A percentile compares a stretch with the other conserved stretches of the same genome.
These are phyloP conservation scores for Poecile montanus DNA, from an alignment of 2,797 vertebrate genomes.

Conservation along the genomic window DNA sequence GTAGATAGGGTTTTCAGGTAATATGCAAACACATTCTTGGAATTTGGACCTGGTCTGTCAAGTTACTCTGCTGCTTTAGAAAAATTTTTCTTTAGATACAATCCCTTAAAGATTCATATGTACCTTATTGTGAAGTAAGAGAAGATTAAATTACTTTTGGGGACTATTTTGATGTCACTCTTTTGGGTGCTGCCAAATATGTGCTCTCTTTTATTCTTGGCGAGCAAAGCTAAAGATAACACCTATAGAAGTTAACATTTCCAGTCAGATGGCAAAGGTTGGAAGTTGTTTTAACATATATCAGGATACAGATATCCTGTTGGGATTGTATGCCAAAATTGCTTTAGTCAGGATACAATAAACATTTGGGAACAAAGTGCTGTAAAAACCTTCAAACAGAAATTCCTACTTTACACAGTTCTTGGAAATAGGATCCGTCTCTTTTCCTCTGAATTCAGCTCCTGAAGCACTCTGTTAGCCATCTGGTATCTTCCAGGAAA, in stretches of 20 bases:
- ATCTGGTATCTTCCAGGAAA: constrained; percentile 44
- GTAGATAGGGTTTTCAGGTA: neutral
- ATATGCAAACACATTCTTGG: neutral
- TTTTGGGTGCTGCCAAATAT: neutral
- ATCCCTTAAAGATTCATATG: neutral
- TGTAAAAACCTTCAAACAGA: constrained; percentile 34
- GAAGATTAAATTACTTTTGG: neutral
- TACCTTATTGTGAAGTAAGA: neutral
- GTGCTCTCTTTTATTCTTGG: neutral
- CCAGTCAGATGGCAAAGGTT: neutral
- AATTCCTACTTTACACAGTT: neutral
- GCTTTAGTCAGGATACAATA: neutral
- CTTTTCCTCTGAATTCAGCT: constrained; percentile 21
- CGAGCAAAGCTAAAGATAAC: neutral
- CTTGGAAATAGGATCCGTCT: constrained; percentile 2
- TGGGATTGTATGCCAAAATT: neutral
- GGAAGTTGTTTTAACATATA: neutral
- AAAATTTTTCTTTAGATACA: neutral
- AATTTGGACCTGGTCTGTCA: neutral
- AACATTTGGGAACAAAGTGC: neutral
- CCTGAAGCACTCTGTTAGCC: constrained; percentile 13
- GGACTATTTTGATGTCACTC: neutral
- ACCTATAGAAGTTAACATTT: neutral
- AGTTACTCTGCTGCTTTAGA: neutral
- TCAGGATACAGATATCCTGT: neutral